phyloP scores from a whole-genome alignment of 1,140 invertebrate genomes.

The Heliothis subflexa region DNA sequence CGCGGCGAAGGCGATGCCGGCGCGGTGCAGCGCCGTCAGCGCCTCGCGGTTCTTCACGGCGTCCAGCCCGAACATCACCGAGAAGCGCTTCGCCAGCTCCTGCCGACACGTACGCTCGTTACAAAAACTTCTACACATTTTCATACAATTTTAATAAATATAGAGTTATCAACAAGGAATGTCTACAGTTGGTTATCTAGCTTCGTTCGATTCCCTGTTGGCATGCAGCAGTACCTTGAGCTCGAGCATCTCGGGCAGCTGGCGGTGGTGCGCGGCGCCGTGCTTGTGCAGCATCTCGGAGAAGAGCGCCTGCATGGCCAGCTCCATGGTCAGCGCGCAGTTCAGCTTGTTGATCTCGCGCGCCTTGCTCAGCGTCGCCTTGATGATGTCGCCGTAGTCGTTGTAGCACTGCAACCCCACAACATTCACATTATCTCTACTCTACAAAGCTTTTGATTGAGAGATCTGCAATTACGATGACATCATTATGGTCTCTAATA shows the following conservation, averaged over 20 bases:
- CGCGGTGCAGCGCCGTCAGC: conserved; percentile 97
- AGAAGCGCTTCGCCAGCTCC: conserved; percentile 98
- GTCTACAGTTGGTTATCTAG: no score
- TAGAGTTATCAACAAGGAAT: no score
- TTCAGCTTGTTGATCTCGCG: conserved; percentile 99
- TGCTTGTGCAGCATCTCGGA: conserved; percentile 87
- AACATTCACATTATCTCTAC: no score
- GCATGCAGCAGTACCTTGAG: conserved; percentile 90
- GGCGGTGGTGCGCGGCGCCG: conserved; percentile 57
- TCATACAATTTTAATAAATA: no score
- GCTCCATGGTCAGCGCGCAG: conserved; percentile 97
- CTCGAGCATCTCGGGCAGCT: conserved; percentile 92
- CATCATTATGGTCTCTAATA: no score
- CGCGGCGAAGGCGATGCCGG: conserved; percentile 97
- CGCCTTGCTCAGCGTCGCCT: conserved; percentile 97
- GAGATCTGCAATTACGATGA: no score
- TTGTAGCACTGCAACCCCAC: conserved; percentile 93
- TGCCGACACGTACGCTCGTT: conserved; percentile 45
- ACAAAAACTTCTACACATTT: no score
- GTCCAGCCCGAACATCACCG: conserved; percentile 98
- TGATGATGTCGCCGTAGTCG: conserved; percentile 99
- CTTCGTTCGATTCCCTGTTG: no score
- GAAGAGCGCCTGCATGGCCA: conserved; percentile 95
- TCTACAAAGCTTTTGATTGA: no score
- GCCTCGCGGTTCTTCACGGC: conserved; percentile 99